Evolutionary conservation across 2,797 vertebrate genomes (phyloP), one percentile per base, ranked within the genome.

Genomic region (Hydrophis major): DNA sequence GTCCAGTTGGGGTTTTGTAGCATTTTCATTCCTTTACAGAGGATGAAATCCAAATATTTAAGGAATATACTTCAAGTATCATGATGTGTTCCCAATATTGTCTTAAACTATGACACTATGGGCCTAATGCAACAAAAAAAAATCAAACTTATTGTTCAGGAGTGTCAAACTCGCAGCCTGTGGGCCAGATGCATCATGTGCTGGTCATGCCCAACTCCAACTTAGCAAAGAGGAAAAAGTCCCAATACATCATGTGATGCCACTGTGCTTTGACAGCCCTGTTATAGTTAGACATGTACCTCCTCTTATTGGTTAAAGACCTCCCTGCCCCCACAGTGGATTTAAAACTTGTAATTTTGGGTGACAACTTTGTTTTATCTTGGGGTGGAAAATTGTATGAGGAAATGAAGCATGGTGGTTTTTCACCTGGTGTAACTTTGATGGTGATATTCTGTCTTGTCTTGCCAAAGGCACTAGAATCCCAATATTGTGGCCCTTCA

Each of bases 251-350:
- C 50, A 50, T 50, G 50, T 50, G 50, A 50, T 50, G 50, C 50
- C 50, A 50, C 50, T 50, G 50, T 50, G 50, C 1, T 50, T 50
- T 50, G 50, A 50, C 50, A 50, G 50, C 50, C 50, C 50, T 50
- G 50, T 50, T 50, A 18, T 37, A 37, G 0, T 78, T 37, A 20
- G 32, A 78, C 32, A 78, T 78, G 32, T 7, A 42, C 18, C 69
- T 78, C 6, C 69, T 78, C 69, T 78, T 78, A 42, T 22, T 42
- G 3, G 69, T 78, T 42, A 78, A 78, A 20, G 32, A 2, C 60
- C 7, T 3, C 2, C 22, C 6, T 6, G 0, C 3, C 69, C 14
- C n/a, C n/a, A 0, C n/a, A 1, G 3, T 42, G 18, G 32, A 20
- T 10, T 78, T 78, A 78, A 42, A 37, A 78, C 7, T 37, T 78